Percentiles rank a stretch among this genome's conserved stretches.
phyloP scores from a whole-genome alignment of 2,113 vertebrate genomes.

The Nothoprocta pentlandii region DNA sequence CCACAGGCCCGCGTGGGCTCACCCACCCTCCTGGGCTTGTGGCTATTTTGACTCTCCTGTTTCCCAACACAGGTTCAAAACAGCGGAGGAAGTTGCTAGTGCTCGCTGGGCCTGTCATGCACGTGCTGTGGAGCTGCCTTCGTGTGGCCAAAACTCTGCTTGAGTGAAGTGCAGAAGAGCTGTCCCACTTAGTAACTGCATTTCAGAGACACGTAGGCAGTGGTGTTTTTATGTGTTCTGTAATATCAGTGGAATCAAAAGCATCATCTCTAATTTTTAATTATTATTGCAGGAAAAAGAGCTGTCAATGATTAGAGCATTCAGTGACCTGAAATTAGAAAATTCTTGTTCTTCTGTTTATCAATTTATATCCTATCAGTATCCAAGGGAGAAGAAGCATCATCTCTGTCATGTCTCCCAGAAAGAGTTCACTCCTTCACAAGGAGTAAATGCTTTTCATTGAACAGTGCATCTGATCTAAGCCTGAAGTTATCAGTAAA shows the following conservation, averaged over 20 bases:
- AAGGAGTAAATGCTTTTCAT: not conserved
- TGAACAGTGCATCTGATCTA: not conserved
- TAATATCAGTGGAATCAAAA: not conserved
- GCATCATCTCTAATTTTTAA: not conserved
- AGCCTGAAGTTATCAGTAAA: not conserved
- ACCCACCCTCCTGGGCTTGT: not conserved
- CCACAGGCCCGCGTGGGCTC: not conserved
- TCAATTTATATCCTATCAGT: not conserved
- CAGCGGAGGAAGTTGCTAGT: not conserved
- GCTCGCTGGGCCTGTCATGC: not conserved
- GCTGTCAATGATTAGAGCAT: not conserved
- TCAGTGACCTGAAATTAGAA: not conserved
- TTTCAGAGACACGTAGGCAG: not conserved
- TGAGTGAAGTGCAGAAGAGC: not conserved
- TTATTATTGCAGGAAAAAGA: not conserved
- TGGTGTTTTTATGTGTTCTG: not conserved
- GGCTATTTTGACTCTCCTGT: not conserved
- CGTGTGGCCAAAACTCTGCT: not conserved
- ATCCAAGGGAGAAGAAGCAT: not conserved
- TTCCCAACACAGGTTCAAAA: not conserved
- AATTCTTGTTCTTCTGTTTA: not conserved
- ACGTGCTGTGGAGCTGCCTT: not conserved
- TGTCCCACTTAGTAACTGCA: not conserved
- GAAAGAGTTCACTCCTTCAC: not conserved
- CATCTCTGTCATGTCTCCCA: not conserved